Percentiles rank a stretch among this genome's conserved stretches.
Conservation (phyloP, 2,113 vertebrate genomes). For the Sphaerodactylus townsendi region DNA sequence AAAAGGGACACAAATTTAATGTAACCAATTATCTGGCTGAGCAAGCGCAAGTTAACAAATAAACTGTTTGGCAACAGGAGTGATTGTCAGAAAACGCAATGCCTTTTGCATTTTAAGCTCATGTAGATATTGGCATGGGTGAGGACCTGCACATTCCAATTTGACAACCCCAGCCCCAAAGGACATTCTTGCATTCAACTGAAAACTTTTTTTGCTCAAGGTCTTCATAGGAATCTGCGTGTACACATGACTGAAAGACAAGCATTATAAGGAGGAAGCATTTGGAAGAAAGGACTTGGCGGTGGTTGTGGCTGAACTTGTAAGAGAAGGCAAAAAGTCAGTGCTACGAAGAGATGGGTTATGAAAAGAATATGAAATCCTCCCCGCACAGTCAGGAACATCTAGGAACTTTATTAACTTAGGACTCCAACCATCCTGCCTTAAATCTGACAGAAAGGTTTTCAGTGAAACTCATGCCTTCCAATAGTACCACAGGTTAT, state of each 20-base stretch:
- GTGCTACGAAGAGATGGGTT: not conserved
- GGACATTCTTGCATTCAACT: not conserved
- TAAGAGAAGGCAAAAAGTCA: not conserved
- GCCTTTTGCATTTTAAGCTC: not conserved
- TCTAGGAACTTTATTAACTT: not conserved
- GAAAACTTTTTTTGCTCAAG: not conserved
- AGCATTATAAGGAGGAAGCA: not conserved
- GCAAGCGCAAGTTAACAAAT: not conserved
- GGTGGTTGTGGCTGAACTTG: too few species aligned
- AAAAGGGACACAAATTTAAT: not conserved
- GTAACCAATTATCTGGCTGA: conserved; percentile 3
- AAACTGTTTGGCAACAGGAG: not conserved
- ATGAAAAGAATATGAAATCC: not conserved
- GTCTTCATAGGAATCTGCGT: not conserved
- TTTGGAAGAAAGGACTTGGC: not conserved
- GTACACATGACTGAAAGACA: not conserved
- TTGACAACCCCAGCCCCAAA: not conserved
- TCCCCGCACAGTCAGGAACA: not conserved
- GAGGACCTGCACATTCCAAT: not conserved
- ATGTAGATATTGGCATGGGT: not conserved
- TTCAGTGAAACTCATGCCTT: not conserved
- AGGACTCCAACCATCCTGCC: not conserved
- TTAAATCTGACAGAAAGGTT: not conserved
- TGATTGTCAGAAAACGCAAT: not conserved
- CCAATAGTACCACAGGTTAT: not conserved